Evolutionary conservation across 1,140 invertebrate species (phyloP).

Genomic region (Archivesica marissinica): DNA sequence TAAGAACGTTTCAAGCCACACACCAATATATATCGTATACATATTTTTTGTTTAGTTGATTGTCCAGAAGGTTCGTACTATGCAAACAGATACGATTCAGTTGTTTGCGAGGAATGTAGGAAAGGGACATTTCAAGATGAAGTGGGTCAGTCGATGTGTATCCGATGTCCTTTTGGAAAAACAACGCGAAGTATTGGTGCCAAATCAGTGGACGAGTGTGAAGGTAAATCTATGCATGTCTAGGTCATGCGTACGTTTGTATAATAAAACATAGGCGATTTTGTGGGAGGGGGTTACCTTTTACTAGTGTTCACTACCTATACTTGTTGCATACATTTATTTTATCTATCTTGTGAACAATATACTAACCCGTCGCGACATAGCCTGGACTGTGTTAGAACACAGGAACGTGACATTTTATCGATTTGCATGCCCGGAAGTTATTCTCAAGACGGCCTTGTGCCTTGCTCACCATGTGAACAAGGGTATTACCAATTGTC

Average conservation of each 20-base stretch:
- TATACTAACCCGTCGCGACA: too few species aligned
- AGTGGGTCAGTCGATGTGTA: not conserved
- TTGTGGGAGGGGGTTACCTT: too few species aligned
- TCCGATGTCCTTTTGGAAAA: not conserved
- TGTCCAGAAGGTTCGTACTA: conserved; percentile 40
- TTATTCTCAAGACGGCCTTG: not conserved
- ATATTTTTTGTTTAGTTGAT: conserved; percentile 45
- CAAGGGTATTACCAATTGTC: not conserved
- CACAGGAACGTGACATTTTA: too few species aligned
- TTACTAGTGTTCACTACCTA: too few species aligned
- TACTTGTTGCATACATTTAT: too few species aligned
- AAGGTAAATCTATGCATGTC: too few species aligned
- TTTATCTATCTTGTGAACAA: too few species aligned
- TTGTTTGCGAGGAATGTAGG: conserved; percentile 5
- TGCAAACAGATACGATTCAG: not conserved
- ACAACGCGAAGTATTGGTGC: conserved; percentile 13
- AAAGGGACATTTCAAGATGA: conserved; percentile 29
- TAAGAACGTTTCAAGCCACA: not conserved
- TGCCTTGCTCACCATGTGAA: not conserved
- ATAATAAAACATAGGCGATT: too few species aligned
- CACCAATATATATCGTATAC: too few species aligned
- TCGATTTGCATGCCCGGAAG: not conserved
- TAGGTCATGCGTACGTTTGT: too few species aligned
- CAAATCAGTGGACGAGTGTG: not conserved
- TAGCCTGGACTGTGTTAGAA: too few species aligned